phyloP scores from a whole-genome alignment of 2,113 vertebrate genomes.

The Cephalopterus ornatus region DNA sequence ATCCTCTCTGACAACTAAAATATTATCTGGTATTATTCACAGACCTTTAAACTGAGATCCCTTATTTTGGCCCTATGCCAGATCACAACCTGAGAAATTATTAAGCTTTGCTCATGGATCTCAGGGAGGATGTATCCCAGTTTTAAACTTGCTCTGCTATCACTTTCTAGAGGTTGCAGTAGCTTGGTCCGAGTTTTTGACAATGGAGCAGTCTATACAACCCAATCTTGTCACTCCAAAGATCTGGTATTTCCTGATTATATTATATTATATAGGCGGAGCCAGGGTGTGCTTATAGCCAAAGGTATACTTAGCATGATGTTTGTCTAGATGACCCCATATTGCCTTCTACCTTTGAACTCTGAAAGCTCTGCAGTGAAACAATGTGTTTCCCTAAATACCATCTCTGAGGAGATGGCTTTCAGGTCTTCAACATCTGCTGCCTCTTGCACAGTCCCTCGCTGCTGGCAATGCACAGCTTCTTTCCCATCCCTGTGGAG shows the following conservation, averaged over 20 bases:
- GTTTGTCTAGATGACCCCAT: neutral
- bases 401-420: neutral
- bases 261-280: neutral
- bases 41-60: neutral
- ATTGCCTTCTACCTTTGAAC: neutral
- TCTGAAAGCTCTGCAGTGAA: neutral
- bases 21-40: neutral
- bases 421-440: neutral
- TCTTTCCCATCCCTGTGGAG: accelerated
- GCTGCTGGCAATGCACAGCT: accelerated
- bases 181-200: neutral
- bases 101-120: neutral
- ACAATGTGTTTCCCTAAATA: neutral
- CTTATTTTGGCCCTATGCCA: neutral
- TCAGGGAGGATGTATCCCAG: accelerated
- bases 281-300: neutral
- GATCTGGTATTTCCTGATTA: neutral
- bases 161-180: neutral
- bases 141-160: neutral
- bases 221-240: neutral
- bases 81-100: neutral
- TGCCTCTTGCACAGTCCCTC: neutral
- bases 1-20: neutral
- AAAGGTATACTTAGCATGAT: neutral
- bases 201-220: neutral